phyloP scores from a whole-genome alignment of 2,888 invertebrate genomes.

The Tricholauxania praeusta region DNA sequence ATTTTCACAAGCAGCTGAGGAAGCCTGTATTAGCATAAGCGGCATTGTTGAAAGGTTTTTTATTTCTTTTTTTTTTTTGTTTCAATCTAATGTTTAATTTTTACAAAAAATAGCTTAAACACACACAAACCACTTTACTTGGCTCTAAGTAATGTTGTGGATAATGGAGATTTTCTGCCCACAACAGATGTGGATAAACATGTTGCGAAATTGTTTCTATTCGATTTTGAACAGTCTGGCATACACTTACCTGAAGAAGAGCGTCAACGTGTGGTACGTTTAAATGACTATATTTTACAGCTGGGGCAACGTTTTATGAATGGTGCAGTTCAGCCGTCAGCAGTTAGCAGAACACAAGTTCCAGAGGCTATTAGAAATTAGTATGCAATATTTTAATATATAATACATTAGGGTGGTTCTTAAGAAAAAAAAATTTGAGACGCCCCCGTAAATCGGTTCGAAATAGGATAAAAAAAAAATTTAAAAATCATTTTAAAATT shows the following conservation, averaged over 20 bases:
- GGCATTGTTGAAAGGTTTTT: slow-evolving; percentile 91
- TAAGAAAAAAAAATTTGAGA: no score
- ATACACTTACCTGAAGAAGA: slow-evolving; percentile 88
- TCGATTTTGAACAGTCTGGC: slow-evolving; percentile 98
- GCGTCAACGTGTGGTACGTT: slow-evolving; percentile 80
- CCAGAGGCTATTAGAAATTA: slow-evolving; percentile 79
- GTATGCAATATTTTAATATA: slow-evolving; percentile 69
- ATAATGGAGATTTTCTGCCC: slow-evolving; percentile 75
- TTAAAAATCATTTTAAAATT: no score
- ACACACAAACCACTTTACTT: slow-evolving; percentile 88
- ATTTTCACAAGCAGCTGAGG: slow-evolving; percentile 87
- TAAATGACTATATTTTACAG: slow-evolving; percentile 89
- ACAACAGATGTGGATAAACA: slow-evolving; percentile 84
- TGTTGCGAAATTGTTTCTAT: slow-evolving; percentile 89
- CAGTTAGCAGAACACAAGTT: slow-evolving; percentile 75
- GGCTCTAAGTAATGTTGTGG: slow-evolving; percentile 78
- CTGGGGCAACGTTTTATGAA: slow-evolving; percentile 87
- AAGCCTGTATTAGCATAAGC: slow-evolving; percentile 88
- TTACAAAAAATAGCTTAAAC: slow-evolving; percentile 76
- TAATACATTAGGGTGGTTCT: no score
- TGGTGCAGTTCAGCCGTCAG: slow-evolving; percentile 78
- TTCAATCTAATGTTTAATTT: background rate
- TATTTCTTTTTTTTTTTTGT: background rate
- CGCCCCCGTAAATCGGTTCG: no score
- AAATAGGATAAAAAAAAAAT: no score